phyloP scores from a whole-genome alignment of 2,797 vertebrate genomes.

The Xenops minutus region DNA sequence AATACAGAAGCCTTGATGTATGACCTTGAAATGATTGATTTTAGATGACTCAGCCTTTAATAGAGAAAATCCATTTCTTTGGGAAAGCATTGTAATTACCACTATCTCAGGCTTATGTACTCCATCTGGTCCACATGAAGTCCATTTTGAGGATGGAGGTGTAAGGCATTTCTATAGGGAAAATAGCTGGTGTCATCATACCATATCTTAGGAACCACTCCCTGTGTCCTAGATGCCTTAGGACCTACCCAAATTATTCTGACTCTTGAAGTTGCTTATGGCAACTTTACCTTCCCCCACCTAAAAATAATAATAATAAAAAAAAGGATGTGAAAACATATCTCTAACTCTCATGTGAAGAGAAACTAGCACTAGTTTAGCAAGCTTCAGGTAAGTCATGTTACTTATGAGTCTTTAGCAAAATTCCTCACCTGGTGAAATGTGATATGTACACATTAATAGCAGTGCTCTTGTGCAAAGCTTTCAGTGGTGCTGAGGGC shows the following conservation, averaged over 20 bases:
- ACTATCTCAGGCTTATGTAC: background rate
- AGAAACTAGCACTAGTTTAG: background rate
- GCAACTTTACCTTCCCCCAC: background rate
- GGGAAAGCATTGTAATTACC: background rate
- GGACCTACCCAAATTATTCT: background rate
- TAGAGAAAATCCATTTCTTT: background rate
- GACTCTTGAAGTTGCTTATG: background rate
- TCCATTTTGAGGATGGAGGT: background rate
- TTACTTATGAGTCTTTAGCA: background rate
- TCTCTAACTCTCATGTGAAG: background rate
- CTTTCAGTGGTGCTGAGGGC: background rate
- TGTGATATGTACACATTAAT: background rate
- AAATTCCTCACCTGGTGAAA: background rate
- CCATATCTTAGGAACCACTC: background rate
- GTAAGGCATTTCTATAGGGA: background rate
- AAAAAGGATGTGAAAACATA: background rate
- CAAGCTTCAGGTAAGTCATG: background rate
- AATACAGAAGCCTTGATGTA: background rate
- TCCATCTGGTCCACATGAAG: background rate
- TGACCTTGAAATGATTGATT: background rate
- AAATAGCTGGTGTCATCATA: background rate
- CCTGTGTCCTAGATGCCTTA: background rate
- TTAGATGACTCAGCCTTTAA: background rate
- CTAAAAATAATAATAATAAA: background rate
- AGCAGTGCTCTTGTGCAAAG: background rate